phyloP scores from a whole-genome alignment of 2,797 vertebrate genomes.

The Crocidura indochinensis region DNA sequence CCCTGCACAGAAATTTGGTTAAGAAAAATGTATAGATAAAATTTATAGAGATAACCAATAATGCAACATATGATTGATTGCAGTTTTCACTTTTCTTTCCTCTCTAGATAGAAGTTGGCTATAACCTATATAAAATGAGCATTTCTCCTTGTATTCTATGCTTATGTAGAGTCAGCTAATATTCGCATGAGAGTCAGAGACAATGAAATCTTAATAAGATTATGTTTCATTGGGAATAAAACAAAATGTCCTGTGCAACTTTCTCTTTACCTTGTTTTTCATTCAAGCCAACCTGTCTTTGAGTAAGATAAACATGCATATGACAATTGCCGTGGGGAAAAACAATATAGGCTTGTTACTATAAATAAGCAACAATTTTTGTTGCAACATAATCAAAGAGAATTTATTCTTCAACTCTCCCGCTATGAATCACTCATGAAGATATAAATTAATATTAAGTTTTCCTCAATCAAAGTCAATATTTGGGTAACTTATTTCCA shows the following conservation, averaged over 20 bases:
- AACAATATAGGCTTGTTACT: constrained; percentile 4
- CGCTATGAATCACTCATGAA: constrained; percentile 10
- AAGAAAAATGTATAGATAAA: background rate
- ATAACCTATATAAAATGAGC: background rate
- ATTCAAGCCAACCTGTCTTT: constrained; percentile 17
- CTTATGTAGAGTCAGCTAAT: background rate
- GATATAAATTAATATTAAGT: constrained; percentile 44
- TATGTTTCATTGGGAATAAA: constrained; percentile 55
- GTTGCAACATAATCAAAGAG: background rate
- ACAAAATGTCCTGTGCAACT: background rate
- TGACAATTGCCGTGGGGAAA: constrained; percentile 3
- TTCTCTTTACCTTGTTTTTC: constrained; percentile 61
- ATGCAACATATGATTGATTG: background rate
- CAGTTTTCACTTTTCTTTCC: background rate
- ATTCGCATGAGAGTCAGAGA: background rate
- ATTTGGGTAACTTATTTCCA: background rate
- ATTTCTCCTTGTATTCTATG: background rate
- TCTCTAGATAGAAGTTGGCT: constrained; percentile 3
- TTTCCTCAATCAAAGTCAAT: constrained; percentile 19
- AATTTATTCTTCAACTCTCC: background rate
- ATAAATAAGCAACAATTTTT: constrained; percentile 38
- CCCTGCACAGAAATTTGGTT: background rate
- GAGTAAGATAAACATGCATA: background rate
- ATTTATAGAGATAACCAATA: background rate
- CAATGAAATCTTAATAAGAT: background rate